Percentiles rank a stretch among this genome's conserved stretches.
These are phyloP conservation scores for Lottia gigantea DNA, from an alignment of 2,888 invertebrate species.

Conservation along the genomic window DNA sequence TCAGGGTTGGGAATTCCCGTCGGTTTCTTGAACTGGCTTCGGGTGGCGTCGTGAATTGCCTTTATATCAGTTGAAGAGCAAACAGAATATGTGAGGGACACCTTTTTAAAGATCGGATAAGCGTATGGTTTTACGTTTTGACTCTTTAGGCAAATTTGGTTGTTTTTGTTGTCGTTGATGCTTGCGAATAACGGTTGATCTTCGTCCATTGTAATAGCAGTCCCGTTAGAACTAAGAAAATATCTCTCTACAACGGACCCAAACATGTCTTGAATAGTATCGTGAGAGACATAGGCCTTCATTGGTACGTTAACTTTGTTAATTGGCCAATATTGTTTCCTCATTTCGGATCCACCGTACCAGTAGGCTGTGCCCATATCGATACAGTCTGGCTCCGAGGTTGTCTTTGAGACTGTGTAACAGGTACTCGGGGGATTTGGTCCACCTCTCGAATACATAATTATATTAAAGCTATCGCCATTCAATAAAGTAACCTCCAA, in stretches of 20 bases:
- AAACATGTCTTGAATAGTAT: slow-evolving; percentile 39
- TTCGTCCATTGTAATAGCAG: slow-evolving; percentile 75
- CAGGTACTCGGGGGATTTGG: neutral
- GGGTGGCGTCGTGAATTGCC: slow-evolving; percentile 69
- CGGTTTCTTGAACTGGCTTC: slow-evolving; percentile 72
- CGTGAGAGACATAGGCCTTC: slow-evolving; percentile 46
- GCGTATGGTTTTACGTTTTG: slow-evolving; percentile 39
- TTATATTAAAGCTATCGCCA: no score
- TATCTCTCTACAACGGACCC: slow-evolving; percentile 69
- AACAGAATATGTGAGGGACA: slow-evolving; percentile 36
- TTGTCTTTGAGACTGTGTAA: neutral
- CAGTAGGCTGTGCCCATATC: slow-evolving; percentile 70
- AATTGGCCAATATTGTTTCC: slow-evolving; percentile 84
- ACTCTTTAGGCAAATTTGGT: slow-evolving; percentile 37
- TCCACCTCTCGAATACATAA: no score
- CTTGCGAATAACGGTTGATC: slow-evolving; percentile 81
- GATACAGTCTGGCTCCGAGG: slow-evolving; percentile 32
- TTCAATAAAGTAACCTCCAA: no score
- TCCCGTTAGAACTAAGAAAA: slow-evolving; percentile 77
- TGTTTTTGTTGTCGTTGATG: slow-evolving; percentile 75
- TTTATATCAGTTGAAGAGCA: slow-evolving; percentile 34
- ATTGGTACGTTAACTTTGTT: slow-evolving; percentile 68
- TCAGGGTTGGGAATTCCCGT: slow-evolving; percentile 75
- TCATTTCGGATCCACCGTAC: slow-evolving; percentile 88
- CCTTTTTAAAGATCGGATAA: slow-evolving; percentile 25